A percentile compares a stretch with the other conserved stretches of the same genome.
These are phyloP conservation scores for Xerus rutilus DNA, from an alignment of 2,797 vertebrate genomes.

Conservation along the genomic window DNA sequence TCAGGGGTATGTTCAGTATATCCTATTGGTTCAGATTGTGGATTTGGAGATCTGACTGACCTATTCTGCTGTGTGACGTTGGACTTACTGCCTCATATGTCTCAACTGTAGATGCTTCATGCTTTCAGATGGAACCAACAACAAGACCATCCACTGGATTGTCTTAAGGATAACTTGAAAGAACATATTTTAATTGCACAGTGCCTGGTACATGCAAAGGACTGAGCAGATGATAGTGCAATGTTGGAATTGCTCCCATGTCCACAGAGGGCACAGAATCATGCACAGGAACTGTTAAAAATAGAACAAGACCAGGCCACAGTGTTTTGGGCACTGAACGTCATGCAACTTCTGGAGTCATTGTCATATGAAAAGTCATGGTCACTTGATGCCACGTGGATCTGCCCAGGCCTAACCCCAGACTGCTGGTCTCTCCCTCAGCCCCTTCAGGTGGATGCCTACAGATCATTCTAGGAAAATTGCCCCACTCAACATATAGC, in stretches of 20 bases:
- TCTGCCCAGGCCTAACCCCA: neutral
- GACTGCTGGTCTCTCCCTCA: neutral
- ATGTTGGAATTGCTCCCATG: neutral
- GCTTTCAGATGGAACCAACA: neutral
- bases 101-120: neutral
- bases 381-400: neutral
- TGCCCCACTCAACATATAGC: rapidly evolving
- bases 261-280: rapidly evolving
- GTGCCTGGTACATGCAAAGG: neutral
- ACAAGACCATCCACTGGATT: neutral
- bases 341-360: neutral
- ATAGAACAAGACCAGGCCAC: neutral
- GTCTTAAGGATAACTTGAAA: neutral
- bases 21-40: too few relatives aligned
- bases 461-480: neutral
- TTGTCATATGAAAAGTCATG: neutral
- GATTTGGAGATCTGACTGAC: neutral
- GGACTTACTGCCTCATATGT: neutral
- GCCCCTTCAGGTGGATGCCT: neutral
- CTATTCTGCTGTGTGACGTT: neutral
- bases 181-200: neutral
- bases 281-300: neutral
- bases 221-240: rapidly evolving
- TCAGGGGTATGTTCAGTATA: neutral
- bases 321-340: neutral